phyloP scores from a whole-genome alignment of 2,113 vertebrate genomes.

The Diphyllodes magnificus region DNA sequence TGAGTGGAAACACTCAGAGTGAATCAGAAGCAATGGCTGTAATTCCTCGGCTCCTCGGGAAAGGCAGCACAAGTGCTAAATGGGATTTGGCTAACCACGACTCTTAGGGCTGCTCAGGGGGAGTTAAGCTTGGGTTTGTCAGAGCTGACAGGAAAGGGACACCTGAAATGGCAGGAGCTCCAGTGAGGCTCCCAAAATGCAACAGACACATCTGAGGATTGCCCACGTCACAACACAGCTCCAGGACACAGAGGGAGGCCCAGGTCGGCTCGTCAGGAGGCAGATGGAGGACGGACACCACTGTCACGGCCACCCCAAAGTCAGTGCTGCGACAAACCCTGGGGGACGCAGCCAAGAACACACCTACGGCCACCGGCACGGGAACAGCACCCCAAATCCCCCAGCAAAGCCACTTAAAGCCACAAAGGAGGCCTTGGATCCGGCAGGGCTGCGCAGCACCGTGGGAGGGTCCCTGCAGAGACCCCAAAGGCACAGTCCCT shows the following conservation, averaged over 20 bases:
- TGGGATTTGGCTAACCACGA: background rate
- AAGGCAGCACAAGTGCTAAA: background rate
- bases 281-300: accelerated
- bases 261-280: accelerated
- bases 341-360: background rate
- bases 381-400: background rate
- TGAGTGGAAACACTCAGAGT: background rate
- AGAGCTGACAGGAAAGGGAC: background rate
- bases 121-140: background rate
- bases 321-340: background rate
- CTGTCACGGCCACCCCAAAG: accelerated
- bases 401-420: background rate
- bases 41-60: background rate
- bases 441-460: background rate
- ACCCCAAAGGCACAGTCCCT: background rate
- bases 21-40: background rate
- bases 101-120: background rate
- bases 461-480: background rate
- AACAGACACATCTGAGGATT: background rate
- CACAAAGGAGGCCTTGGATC: background rate
- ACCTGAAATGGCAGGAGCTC: background rate
- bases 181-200: background rate
- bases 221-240: background rate
- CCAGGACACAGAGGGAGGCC: accelerated
- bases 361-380: accelerated